Conservation (phyloP, 2,113 vertebrate species). For the Regulus satrapa region DNA sequence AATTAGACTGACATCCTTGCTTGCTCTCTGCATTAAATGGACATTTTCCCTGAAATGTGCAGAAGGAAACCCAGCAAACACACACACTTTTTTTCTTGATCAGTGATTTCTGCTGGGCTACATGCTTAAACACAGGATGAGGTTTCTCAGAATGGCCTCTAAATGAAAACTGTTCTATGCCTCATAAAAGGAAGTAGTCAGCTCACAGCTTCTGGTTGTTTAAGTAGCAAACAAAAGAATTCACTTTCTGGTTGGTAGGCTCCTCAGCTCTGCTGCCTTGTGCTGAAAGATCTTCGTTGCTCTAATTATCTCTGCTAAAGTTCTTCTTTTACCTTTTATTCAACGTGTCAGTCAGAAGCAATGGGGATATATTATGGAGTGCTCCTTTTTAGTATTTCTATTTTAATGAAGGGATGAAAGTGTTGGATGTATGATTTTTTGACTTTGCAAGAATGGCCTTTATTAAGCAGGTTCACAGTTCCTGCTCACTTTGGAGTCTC, state of each 20-base stretch:
- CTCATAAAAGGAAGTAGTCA: slow-evolving; percentile 19
- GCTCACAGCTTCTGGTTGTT: not conserved
- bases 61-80: slow-evolving; percentile 63
- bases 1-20: slow-evolving; percentile 57
- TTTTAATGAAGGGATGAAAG: slow-evolving; percentile 45
- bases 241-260: slow-evolving; percentile 2
- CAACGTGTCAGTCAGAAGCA: slow-evolving; percentile 36
- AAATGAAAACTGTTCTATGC: slow-evolving; percentile 19
- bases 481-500: slow-evolving; percentile 12
- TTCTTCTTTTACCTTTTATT: slow-evolving; percentile 20
- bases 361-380: slow-evolving; percentile 51
- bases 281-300: not conserved
- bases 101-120: slow-evolving; percentile 33
- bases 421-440: slow-evolving; percentile 28
- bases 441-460: slow-evolving; percentile 39
- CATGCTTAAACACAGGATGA: not conserved
- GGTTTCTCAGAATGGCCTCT: not conserved
- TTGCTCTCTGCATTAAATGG: slow-evolving; percentile 67
- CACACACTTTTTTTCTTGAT: not conserved
- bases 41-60: slow-evolving; percentile 59
- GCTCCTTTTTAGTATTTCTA: slow-evolving; percentile 36
- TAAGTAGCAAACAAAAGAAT: slow-evolving; percentile 37
- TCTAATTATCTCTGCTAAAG: slow-evolving; percentile 28
- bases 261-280: not conserved
- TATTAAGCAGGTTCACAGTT: slow-evolving; percentile 36